Percentiles rank a stretch among this genome's conserved stretches.
phyloP scores from a whole-genome alignment of 2,797 vertebrate species.

The Cyclopterus lumpus region DNA sequence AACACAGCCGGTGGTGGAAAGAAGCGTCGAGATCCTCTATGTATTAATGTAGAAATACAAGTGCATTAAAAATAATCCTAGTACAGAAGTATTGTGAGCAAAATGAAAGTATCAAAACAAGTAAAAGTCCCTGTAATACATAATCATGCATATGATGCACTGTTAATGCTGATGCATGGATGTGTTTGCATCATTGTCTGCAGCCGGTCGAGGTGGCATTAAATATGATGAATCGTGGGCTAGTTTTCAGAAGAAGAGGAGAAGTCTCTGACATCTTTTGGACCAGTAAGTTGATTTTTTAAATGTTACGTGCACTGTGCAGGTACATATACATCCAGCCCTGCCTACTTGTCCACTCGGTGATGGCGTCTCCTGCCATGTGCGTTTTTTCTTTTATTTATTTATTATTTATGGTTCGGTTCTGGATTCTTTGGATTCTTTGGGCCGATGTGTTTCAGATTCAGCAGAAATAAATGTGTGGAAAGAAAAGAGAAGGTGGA shows the following conservation, averaged over 20 bases:
- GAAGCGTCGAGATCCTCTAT: too few species aligned
- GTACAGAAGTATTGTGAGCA: neutral
- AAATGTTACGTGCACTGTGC: too few species aligned
- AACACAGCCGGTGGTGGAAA: too few species aligned
- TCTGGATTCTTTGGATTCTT: conserved; percentile 10
- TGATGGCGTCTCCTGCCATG: neutral
- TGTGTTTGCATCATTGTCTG: too few species aligned
- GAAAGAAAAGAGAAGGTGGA: neutral
- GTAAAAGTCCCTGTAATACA: neutral
- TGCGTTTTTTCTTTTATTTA: neutral
- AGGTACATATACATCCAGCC: too few species aligned
- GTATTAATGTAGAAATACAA: too few species aligned
- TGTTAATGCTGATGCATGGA: neutral
- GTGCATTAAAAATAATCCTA: too few species aligned
- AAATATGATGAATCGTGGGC: too few species aligned
- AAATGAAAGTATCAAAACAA: neutral
- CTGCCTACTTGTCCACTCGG: too few species aligned
- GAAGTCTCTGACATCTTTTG: too few species aligned
- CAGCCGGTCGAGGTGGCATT: too few species aligned
- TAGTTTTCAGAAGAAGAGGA: too few species aligned
- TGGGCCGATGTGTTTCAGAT: neutral
- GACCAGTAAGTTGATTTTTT: neutral
- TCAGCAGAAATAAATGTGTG: neutral
- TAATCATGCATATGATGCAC: neutral
- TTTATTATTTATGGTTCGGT: neutral